These are phyloP conservation scores for Polietes domitor DNA, from an alignment of 2,888 invertebrate genomes.

Conservation along the genomic window DNA sequence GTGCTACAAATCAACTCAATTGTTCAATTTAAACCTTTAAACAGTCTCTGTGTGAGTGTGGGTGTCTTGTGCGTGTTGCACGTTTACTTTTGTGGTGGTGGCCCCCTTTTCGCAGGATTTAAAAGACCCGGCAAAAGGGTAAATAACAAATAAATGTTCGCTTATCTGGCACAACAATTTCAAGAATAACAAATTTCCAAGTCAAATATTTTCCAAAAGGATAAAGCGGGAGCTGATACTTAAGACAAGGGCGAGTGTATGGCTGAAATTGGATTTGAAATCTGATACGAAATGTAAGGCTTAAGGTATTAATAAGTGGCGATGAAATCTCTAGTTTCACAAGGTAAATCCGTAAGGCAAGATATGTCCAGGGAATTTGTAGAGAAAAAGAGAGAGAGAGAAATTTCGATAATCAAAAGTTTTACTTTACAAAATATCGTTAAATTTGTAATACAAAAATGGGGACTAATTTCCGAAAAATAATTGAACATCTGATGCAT, in stretches of 20 bases:
- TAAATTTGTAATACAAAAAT: no score
- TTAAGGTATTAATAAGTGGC: no score
- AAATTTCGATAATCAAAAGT: no score
- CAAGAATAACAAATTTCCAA: not conserved
- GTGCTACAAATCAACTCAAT: constrained; percentile 28
- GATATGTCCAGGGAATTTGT: no score
- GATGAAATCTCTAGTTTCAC: no score
- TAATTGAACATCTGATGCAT: no score
- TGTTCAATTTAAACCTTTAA: constrained; percentile 7
- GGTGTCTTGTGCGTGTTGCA: not conserved
- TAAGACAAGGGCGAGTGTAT: not conserved
- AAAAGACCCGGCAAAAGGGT: not conserved
- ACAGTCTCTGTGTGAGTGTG: not conserved
- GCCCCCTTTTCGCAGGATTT: not conserved
- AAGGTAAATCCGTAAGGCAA: no score
- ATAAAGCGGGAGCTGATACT: not conserved
- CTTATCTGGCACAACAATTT: constrained; percentile 10
- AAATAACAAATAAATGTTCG: constrained; percentile 21
- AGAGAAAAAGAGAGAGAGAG: no score
- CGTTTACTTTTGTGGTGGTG: not conserved
- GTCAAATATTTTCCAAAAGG: not conserved
- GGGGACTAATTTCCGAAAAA: no score
- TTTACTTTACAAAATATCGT: no score
- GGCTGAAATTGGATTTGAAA: not conserved
- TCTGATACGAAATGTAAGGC: not conserved